Evolutionary conservation across 2,888 invertebrate genomes (phyloP).

Genomic region (Diplolepis rosae): DNA sequence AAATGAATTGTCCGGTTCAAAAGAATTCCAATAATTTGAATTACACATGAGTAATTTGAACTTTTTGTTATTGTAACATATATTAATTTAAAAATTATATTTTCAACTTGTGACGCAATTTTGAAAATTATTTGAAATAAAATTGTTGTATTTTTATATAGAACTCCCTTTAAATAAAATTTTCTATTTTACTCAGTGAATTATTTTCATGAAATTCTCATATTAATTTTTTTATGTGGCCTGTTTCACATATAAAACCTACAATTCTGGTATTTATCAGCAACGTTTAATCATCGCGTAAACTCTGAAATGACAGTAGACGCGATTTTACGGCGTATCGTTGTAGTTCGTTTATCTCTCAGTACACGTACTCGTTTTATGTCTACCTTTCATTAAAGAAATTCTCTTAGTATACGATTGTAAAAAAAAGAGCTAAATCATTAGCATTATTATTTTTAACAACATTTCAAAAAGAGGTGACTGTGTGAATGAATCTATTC

Average conservation of each 20-base stretch:
- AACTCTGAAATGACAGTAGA: background rate
- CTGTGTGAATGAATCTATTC: no score
- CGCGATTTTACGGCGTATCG: constrained; percentile 7
- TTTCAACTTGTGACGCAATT: no score
- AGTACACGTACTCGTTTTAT: constrained; percentile 55
- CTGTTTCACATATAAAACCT: constrained; percentile 5
- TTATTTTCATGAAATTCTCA: no score
- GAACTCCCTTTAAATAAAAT: no score
- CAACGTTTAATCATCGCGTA: constrained; percentile 21
- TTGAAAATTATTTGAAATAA: no score
- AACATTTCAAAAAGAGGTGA: no score
- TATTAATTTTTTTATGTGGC: background rate
- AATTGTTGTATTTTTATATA: no score
- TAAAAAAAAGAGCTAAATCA: background rate
- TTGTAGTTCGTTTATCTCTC: constrained; percentile 49
- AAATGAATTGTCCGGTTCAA: background rate
- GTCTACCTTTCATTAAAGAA: constrained; percentile 55
- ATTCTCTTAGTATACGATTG: constrained; percentile 37
- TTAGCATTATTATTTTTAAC: no score
- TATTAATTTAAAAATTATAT: no score
- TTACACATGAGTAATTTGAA: background rate
- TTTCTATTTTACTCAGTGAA: no score
- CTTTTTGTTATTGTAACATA: no score
- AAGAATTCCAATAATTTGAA: background rate
- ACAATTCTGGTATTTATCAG: constrained; percentile 25